These are phyloP conservation scores for Gerris lacustris DNA, from an alignment of 2,888 invertebrate species.

Conservation along the genomic window DNA sequence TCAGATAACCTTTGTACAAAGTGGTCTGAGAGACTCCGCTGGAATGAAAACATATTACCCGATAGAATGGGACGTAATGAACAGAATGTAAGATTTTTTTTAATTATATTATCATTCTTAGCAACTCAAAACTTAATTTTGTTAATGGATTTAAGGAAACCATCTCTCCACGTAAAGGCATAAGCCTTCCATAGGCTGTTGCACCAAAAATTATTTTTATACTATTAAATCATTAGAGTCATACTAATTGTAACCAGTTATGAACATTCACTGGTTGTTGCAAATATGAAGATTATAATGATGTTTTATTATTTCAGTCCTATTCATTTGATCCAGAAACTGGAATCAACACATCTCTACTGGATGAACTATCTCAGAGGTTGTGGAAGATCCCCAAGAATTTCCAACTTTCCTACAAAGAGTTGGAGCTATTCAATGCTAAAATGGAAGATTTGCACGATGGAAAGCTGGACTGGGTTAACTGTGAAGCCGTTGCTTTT, in stretches of 20 bases:
- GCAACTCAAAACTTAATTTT: too few species aligned
- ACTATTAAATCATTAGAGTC: not conserved
- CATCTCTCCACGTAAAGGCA: too few species aligned
- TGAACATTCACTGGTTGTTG: too few species aligned
- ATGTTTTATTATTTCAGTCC: not conserved
- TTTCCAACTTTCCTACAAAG: constrained; percentile 5
- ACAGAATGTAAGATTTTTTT: too few species aligned
- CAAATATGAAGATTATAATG: too few species aligned
- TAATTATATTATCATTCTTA: too few species aligned
- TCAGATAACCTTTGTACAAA: not conserved
- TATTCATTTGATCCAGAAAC: constrained; percentile 4
- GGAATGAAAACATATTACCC: not conserved
- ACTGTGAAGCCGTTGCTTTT: constrained; percentile 9
- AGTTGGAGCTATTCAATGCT: not conserved
- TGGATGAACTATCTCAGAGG: not conserved
- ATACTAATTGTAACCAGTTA: too few species aligned
- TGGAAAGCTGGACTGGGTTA: constrained; percentile 4
- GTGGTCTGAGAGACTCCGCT: not conserved
- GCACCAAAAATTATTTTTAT: not conserved
- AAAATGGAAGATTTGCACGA: constrained; percentile 1
- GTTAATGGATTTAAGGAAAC: too few species aligned
- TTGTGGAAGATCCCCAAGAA: constrained; percentile 4
- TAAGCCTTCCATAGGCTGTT: too few species aligned
- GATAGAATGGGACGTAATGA: too few species aligned
- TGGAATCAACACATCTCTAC: not conserved